A percentile compares a stretch with the other conserved stretches of the same genome.
These are phyloP conservation scores for Brevimyrus niger DNA, from an alignment of 2,113 vertebrate genomes.

Conservation along the genomic window DNA sequence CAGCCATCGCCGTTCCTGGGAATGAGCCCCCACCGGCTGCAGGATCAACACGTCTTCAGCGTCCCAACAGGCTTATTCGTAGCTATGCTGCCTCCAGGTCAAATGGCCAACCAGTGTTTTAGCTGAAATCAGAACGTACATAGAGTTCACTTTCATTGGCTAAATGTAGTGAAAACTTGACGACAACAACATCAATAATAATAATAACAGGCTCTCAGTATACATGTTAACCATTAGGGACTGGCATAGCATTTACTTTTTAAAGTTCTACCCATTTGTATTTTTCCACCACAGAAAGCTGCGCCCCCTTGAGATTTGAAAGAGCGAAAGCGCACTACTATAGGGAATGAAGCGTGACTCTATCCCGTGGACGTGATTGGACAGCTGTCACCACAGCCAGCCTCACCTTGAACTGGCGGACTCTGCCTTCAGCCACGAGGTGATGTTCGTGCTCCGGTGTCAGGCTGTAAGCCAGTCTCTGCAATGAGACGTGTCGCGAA, in stretches of 20 bases:
- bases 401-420: slow-evolving; percentile 87
- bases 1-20: neutral
- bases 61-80: slow-evolving; percentile 24
- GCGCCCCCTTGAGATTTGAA: neutral
- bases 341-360: neutral
- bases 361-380: neutral
- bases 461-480: slow-evolving; percentile 92
- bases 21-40: neutral
- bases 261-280: neutral
- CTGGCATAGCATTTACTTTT: neutral
- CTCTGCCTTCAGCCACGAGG: slow-evolving; percentile 77
- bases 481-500: slow-evolving; percentile 34
- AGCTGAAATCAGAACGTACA: slow-evolving; percentile 49
- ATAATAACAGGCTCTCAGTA: neutral
- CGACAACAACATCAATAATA: neutral
- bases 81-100: slow-evolving; percentile 35
- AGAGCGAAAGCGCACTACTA: neutral
- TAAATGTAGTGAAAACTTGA: neutral
- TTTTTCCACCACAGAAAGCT: neutral
- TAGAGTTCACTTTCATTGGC: neutral
- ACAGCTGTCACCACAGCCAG: neutral
- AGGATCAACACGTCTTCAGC: slow-evolving; percentile 31
- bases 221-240: neutral
- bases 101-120: slow-evolving; percentile 66
- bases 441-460: slow-evolving; percentile 91